Evolutionary conservation across 92 coral and sea anemone species (phyloP), one percentile per base, ranked within the genome.

Genomic region (Zoanthus sociatus): DNA sequence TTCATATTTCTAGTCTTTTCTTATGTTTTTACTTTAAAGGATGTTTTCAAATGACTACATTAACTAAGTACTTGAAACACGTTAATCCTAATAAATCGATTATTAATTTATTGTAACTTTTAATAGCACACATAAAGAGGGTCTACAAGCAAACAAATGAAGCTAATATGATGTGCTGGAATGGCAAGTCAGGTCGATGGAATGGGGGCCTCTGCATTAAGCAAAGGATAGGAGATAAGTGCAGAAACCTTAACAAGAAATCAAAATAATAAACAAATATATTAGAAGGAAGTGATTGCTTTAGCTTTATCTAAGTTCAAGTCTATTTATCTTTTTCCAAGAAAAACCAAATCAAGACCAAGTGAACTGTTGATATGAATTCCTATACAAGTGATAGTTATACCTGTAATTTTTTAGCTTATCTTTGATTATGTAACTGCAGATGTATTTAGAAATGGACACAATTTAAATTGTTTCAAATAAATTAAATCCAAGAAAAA

Each of bases 401-500:
- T 70, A 70, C 75, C 75, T 70, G 46, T 26, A 70, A 26, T 9
- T 30, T 70, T 70, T 70, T 31, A 30, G 75, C 75, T 70, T 70
- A 30, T 70, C 75, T 70, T 70, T 70, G 32, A 26, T 68, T 68
- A 68, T 26, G 14, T 70, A 70, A 70, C 20, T 70, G 68, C 71
- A 64, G 71, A 64, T 64, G 71, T 64, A 64, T 64, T 64, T 64
- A 3, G 71, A 64, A 64, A 64, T 64, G 71, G 71, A 64, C 71
- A 64, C 71, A 64, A 64, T 64, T 64, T 64, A 64, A 64, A 64
- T 64, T 64, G 18, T 64, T 21, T 64, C 31, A 64, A 64, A 64
- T 64, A 64, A 64, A 64, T 64, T 64, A 64, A 64, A 64, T 64
- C 71, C 71, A 64, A 64, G 44, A 69, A 69, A 69, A 21, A 69